Evolutionary conservation across 2,888 invertebrate genomes (phyloP), one percentile per base, ranked within the genome.

Genomic region (Oligia latruncula): DNA sequence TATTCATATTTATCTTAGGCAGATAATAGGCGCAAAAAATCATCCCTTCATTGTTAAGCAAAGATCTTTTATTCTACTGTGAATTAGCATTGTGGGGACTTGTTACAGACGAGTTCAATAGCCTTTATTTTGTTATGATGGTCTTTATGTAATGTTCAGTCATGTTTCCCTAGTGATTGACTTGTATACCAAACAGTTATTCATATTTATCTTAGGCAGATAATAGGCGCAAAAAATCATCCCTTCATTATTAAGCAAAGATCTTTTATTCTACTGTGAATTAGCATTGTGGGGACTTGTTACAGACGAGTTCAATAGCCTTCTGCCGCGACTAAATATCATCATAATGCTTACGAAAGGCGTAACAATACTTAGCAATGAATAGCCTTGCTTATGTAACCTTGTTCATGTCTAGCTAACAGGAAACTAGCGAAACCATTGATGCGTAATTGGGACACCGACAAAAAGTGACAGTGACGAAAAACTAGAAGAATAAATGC

Each of bases 361-460:
- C 52, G 0, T 43, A 65, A 88, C 73, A 80, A 80, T 76, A 65
- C 55, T 73, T 72, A 52, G 62, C 84, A 84, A 84, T 77, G 55
- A 85, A 81, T 66, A 85, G 80, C 82, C 81, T 89, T 76, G 77
- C 60, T 77, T 60, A 73, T 55, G 71, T 65, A 80, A 83, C 83
- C 87, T 83, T 89, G 87, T 72, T 23, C 29, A 49, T 71, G 74
- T 75, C 52, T 52, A 83, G 23, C 72, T 81, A 83, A 77, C 73
- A 83, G 85, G 85, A 89, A 90, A 81, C 64, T 64, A 71, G 65
- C 9, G 17, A 81, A 60, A 71, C 74, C 80, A 90, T 71, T 84
- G 72, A 82, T 80, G 87, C 79, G 46, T 78, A 73, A 86, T 73
- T 71, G 74, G 77, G 70, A 73, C 67, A 83, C 17, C 58, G n/a